Evolutionary conservation across 2,797 vertebrate species (phyloP).

Genomic region (Hypotaenidia okinawae): DNA sequence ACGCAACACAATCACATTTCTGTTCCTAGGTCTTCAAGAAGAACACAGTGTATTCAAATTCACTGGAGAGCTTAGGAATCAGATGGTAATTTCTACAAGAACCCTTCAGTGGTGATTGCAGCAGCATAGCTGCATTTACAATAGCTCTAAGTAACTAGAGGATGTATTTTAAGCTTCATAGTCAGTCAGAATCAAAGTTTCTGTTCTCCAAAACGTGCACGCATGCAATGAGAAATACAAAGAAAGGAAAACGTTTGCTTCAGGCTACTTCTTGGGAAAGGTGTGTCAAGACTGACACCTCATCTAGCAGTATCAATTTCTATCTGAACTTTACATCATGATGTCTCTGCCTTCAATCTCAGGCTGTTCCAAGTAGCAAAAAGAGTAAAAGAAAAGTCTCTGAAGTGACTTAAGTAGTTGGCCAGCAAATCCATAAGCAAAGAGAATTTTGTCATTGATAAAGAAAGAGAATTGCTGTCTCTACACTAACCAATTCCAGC

Average conservation of each 20-base stretch:
- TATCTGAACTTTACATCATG: background rate
- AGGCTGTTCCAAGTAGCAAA: background rate
- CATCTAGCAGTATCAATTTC: background rate
- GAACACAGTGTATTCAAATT: background rate
- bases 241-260: background rate
- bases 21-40: background rate
- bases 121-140: background rate
- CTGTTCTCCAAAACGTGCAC: background rate
- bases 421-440: background rate
- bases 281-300: background rate
- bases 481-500: background rate
- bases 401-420: background rate
- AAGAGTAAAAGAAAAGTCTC: background rate
- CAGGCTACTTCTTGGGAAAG: background rate
- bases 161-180: background rate
- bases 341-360: background rate
- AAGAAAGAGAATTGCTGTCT: background rate
- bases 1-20: background rate
- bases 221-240: background rate
- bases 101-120: background rate
- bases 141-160: background rate
- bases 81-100: background rate
- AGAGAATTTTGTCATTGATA: background rate
- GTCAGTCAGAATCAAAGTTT: background rate
- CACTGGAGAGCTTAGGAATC: background rate